These are phyloP conservation scores for Hippocampus abdominalis DNA, from an alignment of 2,113 vertebrate genomes.

Conservation along the genomic window DNA sequence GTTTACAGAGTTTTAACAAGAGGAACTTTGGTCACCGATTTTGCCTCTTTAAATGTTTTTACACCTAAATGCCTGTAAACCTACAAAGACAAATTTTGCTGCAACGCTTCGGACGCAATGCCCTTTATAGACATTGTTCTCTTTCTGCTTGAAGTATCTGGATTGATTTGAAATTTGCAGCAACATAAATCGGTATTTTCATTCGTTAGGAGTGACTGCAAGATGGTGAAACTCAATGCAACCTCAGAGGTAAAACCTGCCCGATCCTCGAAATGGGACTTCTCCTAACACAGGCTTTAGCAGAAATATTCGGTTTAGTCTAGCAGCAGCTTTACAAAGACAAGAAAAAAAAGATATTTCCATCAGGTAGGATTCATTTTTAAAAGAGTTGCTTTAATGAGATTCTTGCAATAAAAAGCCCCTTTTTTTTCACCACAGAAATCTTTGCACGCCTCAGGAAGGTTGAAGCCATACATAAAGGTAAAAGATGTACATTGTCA, in stretches of 20 bases:
- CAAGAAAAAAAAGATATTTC: too few species aligned
- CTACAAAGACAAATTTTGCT: too few species aligned
- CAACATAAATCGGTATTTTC: background rate
- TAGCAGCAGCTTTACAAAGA: too few species aligned
- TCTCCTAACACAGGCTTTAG: background rate
- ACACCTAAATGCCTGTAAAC: too few species aligned
- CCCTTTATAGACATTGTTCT: background rate
- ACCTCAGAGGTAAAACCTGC: background rate
- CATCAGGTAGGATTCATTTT: background rate
- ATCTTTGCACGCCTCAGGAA: conserved; percentile 15
- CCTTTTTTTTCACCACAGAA: conserved; percentile 11
- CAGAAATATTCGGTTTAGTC: background rate
- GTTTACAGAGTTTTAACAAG: too few species aligned
- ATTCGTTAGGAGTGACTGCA: background rate
- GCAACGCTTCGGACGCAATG: background rate
- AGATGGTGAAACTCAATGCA: background rate
- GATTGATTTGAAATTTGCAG: background rate
- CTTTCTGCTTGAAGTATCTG: background rate
- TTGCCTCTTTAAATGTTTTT: too few species aligned
- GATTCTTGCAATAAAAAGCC: background rate
- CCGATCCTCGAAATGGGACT: background rate
- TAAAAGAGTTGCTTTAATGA: background rate
- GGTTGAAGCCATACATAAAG: conserved; percentile 22
- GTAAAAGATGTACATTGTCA: conserved; percentile 11
- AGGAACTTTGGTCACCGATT: too few species aligned